A percentile compares a stretch with the other conserved stretches of the same genome.
Conservation (phyloP, 2,113 vertebrate species). For the Scomber colias region DNA sequence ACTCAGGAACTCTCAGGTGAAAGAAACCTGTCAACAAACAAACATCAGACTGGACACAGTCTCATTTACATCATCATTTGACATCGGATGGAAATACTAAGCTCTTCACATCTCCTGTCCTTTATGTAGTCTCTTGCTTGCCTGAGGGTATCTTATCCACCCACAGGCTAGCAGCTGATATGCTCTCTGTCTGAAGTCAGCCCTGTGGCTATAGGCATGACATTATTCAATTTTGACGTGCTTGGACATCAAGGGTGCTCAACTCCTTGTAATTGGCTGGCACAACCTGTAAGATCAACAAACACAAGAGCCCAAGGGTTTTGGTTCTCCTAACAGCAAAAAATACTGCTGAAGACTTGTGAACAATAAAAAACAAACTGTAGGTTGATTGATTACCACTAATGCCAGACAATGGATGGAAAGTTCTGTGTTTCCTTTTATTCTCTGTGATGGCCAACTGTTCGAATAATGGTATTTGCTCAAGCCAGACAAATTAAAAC, state of each 20-base stretch:
- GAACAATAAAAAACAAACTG: not conserved
- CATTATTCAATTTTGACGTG: constrained; percentile 62
- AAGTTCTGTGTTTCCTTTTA: constrained; percentile 15
- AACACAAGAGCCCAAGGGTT: constrained; percentile 27
- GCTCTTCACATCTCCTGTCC: constrained; percentile 28
- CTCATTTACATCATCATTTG: constrained; percentile 31
- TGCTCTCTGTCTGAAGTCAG: constrained; percentile 52
- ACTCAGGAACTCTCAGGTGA: constrained; percentile 95
- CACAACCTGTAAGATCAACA: constrained; percentile 45
- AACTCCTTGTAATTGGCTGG: constrained; percentile 49
- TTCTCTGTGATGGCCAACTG: not conserved
- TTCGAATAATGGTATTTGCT: not conserved
- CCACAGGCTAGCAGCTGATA: constrained; percentile 42
- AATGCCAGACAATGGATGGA: constrained; percentile 8
- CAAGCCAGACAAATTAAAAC: constrained; percentile 12
- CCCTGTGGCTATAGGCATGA: constrained; percentile 45
- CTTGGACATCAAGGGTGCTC: constrained; percentile 58
- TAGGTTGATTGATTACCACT: constrained; percentile 45
- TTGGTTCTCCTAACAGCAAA: constrained; percentile 11
- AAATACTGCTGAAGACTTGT: not conserved
- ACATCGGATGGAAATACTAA: constrained; percentile 25
- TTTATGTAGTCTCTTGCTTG: constrained; percentile 17
- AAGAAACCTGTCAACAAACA: constrained; percentile 89
- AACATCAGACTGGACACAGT: constrained; percentile 20
- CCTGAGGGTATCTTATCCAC: constrained; percentile 27